phyloP scores from a whole-genome alignment of 2,888 invertebrate genomes.

The Merodon equestris region DNA sequence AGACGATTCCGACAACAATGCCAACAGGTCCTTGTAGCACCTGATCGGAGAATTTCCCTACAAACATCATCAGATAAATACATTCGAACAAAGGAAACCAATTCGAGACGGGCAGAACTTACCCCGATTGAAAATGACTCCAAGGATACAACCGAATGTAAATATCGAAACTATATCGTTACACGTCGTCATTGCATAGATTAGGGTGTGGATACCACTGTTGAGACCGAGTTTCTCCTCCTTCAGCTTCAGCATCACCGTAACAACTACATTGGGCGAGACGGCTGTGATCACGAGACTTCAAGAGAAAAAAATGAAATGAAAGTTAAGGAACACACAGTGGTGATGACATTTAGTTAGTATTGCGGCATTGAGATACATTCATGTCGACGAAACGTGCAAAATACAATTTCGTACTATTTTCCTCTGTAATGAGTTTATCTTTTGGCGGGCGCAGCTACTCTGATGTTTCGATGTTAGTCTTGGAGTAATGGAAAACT shows the following conservation, averaged over 20 bases:
- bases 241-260: slow-evolving; percentile 83
- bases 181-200: slow-evolving; percentile 81
- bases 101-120: slow-evolving; percentile 64
- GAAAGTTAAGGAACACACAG: slow-evolving; percentile 32
- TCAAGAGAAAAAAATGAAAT: too few relatives aligned
- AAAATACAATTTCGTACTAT: slow-evolving; percentile 45
- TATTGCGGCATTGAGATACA: background rate
- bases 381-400: background rate
- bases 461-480: background rate
- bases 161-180: slow-evolving; percentile 89
- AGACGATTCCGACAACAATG: slow-evolving; percentile 81
- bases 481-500: slow-evolving; percentile 17
- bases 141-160: slow-evolving; percentile 84
- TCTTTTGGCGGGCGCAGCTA: slow-evolving; percentile 12
- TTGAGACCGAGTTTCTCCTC: slow-evolving; percentile 82
- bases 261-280: slow-evolving; percentile 87
- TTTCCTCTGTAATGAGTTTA: slow-evolving; percentile 55
- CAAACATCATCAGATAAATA: background rate
- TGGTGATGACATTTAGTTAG: slow-evolving; percentile 8
- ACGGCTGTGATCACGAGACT: slow-evolving; percentile 84
- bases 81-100: slow-evolving; percentile 13
- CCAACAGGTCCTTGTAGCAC: slow-evolving; percentile 82
- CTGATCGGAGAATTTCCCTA: slow-evolving; percentile 79
- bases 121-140: slow-evolving; percentile 84
- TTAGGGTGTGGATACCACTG: slow-evolving; percentile 87